Conservation (phyloP, 2,113 vertebrate genomes). For the Physeter macrocephalus region DNA sequence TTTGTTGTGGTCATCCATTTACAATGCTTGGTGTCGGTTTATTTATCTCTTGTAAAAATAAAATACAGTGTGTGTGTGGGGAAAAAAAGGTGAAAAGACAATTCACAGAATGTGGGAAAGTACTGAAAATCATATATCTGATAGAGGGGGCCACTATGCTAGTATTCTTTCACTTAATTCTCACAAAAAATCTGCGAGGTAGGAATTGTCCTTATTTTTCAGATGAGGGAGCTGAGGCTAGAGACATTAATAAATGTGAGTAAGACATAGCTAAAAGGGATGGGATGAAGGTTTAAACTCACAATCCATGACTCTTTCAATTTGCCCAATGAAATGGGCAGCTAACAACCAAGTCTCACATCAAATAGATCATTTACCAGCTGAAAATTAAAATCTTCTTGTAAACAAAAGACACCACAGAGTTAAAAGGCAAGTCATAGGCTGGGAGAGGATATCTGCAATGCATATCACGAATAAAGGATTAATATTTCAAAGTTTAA, state of each 20-base stretch:
- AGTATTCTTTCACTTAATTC: not conserved
- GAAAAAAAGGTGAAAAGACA: not conserved
- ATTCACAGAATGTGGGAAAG: no score
- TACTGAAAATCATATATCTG: no score
- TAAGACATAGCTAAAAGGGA: not conserved
- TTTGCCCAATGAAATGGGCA: not conserved
- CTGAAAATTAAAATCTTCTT: constrained; percentile 1
- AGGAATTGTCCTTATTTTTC: not conserved
- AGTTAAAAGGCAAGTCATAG: not conserved
- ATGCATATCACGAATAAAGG: not conserved
- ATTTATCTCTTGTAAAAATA: no score
- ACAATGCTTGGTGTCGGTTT: no score
- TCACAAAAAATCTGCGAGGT: not conserved
- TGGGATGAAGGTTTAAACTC: not conserved
- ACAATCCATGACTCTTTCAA: not conserved
- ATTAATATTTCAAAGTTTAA: not conserved
- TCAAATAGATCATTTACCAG: not conserved
- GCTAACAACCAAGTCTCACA: not conserved
- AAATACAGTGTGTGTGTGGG: no score
- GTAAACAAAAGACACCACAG: not conserved
- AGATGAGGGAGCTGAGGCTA: not conserved
- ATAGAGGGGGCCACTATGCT: not conserved
- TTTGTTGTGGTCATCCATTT: no score
- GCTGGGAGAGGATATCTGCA: not conserved
- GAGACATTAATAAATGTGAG: not conserved